Evolutionary conservation across 2,113 vertebrate species (phyloP), one percentile per base, ranked within the genome.

Genomic region (Talpa occidentalis): DNA sequence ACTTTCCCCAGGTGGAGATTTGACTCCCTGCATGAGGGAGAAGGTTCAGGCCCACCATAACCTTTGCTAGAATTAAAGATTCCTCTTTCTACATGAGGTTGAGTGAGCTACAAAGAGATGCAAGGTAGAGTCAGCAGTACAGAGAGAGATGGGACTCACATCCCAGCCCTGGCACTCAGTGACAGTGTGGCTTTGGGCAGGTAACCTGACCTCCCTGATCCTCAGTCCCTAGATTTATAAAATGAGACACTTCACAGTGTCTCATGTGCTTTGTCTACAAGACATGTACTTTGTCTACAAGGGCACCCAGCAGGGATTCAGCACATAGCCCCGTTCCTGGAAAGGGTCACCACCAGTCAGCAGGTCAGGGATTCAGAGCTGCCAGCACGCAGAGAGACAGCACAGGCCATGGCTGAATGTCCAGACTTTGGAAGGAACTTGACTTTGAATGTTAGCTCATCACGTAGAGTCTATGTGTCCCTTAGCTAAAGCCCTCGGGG

Each of bases 11-110:
- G 60, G 62, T 77, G 66, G 60, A 93, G 52, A 91, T 87, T 32
- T 56, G 76, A 44, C 47, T 89, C 42, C 72, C 19, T 16, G 47
- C 19, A 72, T 88, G 78, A n/a, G 49, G 47, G 64, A 54, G 66
- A 56, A 85, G 59, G 66, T 30, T 92, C 73, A 7, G 44, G 66
- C 88, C 54, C 12, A 32, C 88, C 72, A 52, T 40, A 74, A 78
- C 44, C 8, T 78, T 77, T 91, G 86, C 74, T 95, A 40, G 78
- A 88, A 94, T 74, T 54, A 67, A 93, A 93, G 86, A 76, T 40
- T 91, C 81, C 62, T 86, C 73, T 96, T 94, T 94, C 81, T 54
- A 56, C 47, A 10, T 22, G 44, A 86, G 83, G 69, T 14, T 80
- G 78, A 91, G 59, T 52, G 83, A 82, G 62, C 30, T 47, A 95